phyloP scores from a whole-genome alignment of 2,888 invertebrate genomes.

The Drosophila infuscata region DNA sequence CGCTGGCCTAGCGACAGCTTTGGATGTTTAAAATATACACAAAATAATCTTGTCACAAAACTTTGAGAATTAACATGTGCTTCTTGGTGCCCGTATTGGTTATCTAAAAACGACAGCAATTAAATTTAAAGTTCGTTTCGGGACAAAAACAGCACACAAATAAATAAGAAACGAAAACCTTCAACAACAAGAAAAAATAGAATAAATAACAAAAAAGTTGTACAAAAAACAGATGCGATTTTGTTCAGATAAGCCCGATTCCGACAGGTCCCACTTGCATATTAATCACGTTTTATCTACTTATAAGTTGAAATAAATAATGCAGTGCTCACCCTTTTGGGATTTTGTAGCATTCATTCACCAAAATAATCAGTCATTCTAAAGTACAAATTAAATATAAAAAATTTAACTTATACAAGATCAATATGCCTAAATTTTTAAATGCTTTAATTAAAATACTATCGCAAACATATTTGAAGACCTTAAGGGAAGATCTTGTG shows the following conservation, averaged over 20 bases:
- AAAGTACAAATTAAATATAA: not conserved
- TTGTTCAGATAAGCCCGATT: slow-evolving; percentile 20
- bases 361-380: not conserved
- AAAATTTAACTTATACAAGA: not conserved
- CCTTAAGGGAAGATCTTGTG: no score
- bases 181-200: not conserved
- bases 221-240: slow-evolving; percentile 50
- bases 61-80: slow-evolving; percentile 51
- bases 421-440: no score
- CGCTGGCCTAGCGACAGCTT: slow-evolving; percentile 14
- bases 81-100: slow-evolving; percentile 12
- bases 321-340: not conserved
- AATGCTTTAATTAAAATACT: no score
- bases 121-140: slow-evolving; percentile 27
- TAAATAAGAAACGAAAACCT: slow-evolving; percentile 5
- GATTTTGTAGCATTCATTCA: not conserved
- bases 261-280: slow-evolving; percentile 6
- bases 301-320: not conserved
- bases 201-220: slow-evolving; percentile 13
- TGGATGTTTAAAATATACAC: slow-evolving; percentile 40
- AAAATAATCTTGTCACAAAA: slow-evolving; percentile 43
- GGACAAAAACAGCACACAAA: slow-evolving; percentile 6
- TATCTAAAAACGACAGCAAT: slow-evolving; percentile 35
- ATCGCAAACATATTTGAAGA: no score
- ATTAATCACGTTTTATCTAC: slow-evolving; percentile 1